Evolutionary conservation across 2,113 vertebrate species (phyloP).

Genomic region (Notarius lentiginosus): DNA sequence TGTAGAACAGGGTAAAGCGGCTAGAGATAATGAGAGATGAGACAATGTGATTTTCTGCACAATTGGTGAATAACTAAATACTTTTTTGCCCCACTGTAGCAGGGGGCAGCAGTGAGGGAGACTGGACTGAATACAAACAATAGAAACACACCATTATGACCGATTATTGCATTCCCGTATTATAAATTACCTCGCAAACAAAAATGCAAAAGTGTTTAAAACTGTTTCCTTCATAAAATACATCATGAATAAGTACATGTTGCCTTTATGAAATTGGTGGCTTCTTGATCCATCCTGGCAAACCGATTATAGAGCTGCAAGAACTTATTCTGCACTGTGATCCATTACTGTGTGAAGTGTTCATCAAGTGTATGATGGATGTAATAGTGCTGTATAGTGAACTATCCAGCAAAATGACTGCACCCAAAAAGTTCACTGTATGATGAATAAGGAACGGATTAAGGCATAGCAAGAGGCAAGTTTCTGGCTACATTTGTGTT

Average conservation of each 20-base stretch:
- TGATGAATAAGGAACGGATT: neutral
- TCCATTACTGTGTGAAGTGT: neutral
- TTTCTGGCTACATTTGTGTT: neutral
- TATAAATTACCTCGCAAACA: neutral
- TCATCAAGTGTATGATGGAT: neutral
- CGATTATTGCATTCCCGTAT: neutral
- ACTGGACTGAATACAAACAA: neutral
- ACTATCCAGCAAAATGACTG: neutral
- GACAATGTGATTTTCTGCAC: no score
- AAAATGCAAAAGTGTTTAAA: neutral
- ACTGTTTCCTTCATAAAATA: neutral
- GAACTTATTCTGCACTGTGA: neutral
- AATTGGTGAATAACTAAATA: no score
- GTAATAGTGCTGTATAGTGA: neutral
- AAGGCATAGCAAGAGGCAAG: neutral
- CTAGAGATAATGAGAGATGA: no score
- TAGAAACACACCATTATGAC: neutral
- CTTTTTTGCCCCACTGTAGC: no score
- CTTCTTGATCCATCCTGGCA: neutral
- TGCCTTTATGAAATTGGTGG: neutral
- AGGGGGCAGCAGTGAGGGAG: neutral
- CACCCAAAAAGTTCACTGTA: neutral
- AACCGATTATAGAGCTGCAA: neutral
- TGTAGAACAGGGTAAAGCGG: no score
- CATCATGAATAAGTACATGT: neutral